Evolutionary conservation across 2,888 invertebrate species (phyloP), one percentile per base, ranked within the genome.

Genomic region (Lasioglossum malachurum): DNA sequence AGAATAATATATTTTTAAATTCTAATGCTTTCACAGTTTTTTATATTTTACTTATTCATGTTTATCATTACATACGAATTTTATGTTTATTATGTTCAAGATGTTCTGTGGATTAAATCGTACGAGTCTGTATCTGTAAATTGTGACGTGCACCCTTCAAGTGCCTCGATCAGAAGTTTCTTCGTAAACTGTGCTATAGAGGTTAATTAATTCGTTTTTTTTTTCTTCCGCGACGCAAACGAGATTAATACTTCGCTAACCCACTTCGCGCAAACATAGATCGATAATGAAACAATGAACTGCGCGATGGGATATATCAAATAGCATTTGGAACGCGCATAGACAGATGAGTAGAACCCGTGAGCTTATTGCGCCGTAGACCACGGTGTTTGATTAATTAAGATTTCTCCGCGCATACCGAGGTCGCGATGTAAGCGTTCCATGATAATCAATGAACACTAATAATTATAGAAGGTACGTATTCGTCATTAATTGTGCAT

Each of bases 361-460:
- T 86, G 53, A 77, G 77, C 86, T 81, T 82, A 60, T 84, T 82
- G 76, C 60, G n/a, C 31, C 14, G 35, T 75, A 53, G 74, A 82
- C 76, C 75, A 64, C 80, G 46, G 41, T 60, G 75, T 82, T 86
- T 82, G 78, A 82, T 82, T 74, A 86, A 82, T 82, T 74, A 86
- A 82, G 78, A 81, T 82, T 86, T 81, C 86, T 44, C 67, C 76
- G 57, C 19, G 71, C 78, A 80, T 75, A 81, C 81, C 78, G 35
- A 57, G 38, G 44, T 67, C 67, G n/a, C 53, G 86, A 81, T 78
- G 71, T 78, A 57, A 60, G 73, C 78, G 57, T 82, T 86, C 85
- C 86, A n/a, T 23, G 78, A 35, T 75, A 85, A 85, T 85, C 80
- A 78, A 86, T 86, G 81, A 86, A 81, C 86, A 75, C 72, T 73